These are phyloP conservation scores for Belgica antarctica DNA, from an alignment of 2,888 invertebrate genomes.

Conservation along the genomic window DNA sequence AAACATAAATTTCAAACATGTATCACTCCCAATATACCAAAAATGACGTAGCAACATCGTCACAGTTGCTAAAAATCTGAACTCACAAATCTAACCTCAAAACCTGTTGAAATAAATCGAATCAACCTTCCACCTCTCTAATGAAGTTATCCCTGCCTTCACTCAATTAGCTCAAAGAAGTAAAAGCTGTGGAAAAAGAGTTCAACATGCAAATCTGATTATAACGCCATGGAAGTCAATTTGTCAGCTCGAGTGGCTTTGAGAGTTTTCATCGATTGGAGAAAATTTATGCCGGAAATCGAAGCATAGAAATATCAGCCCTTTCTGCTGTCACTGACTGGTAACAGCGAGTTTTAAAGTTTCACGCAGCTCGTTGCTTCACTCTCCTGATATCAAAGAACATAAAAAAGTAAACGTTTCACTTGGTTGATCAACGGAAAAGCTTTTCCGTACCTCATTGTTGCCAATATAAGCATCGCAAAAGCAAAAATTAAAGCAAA, in stretches of 20 bases:
- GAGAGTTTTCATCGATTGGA: conserved; percentile 7
- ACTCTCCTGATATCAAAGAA: conserved; percentile 26
- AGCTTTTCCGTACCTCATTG: conserved; percentile 35
- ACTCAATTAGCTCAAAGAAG: too few species aligned
- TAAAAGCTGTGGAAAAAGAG: not conserved
- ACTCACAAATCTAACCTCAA: too few species aligned
- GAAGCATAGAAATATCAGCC: not conserved
- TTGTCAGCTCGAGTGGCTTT: too few species aligned
- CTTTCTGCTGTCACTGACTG: conserved; percentile 9
- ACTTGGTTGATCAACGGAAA: conserved; percentile 44
- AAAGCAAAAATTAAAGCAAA: not conserved
- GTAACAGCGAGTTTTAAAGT: not conserved
- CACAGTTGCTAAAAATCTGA: too few species aligned
- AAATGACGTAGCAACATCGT: too few species aligned
- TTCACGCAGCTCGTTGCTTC: not conserved
- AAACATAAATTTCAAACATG: too few species aligned
- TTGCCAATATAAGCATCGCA: not conserved
- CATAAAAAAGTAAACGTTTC: conserved; percentile 37
- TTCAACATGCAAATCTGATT: not conserved
- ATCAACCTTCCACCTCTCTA: too few species aligned
- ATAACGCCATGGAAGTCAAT: too few species aligned
- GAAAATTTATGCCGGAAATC: not conserved
- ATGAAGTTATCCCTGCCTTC: too few species aligned
- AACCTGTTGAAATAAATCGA: too few species aligned
- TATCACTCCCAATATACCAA: too few species aligned